A percentile compares a stretch with the other conserved stretches of the same genome.
Conservation (phyloP, 2,797 vertebrate species). For the Morelia viridis region DNA sequence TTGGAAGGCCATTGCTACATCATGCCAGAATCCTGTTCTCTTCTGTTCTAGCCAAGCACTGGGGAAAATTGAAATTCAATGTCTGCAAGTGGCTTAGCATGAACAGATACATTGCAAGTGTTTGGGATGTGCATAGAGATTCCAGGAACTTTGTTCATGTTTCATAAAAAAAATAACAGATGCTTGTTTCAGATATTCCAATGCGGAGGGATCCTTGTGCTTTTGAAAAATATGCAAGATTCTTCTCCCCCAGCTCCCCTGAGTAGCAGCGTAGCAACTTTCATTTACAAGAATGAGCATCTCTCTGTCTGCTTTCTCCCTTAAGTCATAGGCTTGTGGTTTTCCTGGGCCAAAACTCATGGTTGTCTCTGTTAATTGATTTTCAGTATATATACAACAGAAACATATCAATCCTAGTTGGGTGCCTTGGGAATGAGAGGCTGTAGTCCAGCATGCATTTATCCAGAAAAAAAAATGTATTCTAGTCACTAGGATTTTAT, state of each 20-base stretch:
- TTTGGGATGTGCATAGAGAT: background rate
- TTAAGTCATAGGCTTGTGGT: background rate
- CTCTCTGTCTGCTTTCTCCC: background rate
- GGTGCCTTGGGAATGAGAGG: background rate
- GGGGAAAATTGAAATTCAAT: fast-evolving
- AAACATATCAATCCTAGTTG: background rate
- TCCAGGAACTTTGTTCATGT: background rate
- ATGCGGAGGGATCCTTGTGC: background rate
- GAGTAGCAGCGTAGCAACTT: background rate
- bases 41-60: fast-evolving
- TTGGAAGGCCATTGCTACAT: background rate
- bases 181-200: background rate
- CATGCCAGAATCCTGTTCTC: background rate
- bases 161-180: background rate
- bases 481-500: background rate
- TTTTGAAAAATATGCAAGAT: background rate
- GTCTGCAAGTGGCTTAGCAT: background rate
- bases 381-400: background rate
- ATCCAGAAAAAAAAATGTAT: background rate
- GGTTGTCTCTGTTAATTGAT: background rate
- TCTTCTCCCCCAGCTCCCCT: fast-evolving
- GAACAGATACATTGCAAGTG: background rate
- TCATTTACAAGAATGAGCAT: background rate
- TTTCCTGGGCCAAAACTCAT: background rate
- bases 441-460: background rate